A percentile compares a stretch with the other conserved stretches of the same genome.
These are phyloP conservation scores for Holothuria scabra DNA, from an alignment of 53 echinoderm and acorn worm species.

Conservation along the genomic window DNA sequence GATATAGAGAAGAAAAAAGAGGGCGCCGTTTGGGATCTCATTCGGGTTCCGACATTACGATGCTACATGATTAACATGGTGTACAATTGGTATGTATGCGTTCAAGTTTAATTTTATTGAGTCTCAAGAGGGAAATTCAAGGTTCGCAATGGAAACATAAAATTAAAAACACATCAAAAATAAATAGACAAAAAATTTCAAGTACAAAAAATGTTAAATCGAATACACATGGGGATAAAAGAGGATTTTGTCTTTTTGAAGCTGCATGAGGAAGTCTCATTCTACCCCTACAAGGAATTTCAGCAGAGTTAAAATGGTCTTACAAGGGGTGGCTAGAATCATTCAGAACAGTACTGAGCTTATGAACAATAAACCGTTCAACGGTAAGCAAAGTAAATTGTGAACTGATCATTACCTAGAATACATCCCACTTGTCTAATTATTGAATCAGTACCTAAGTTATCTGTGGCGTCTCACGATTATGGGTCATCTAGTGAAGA, in stretches of 20 bases:
- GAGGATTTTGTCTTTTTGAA: neutral
- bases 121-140: neutral
- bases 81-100: conserved; percentile 5
- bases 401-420: too few relatives aligned
- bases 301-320: neutral
- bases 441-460: too few relatives aligned
- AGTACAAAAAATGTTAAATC: neutral
- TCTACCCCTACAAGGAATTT: neutral
- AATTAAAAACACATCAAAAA: too few relatives aligned
- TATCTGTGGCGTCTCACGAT: too few relatives aligned
- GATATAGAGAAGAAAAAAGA: neutral
- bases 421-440: too few relatives aligned
- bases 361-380: too few relatives aligned
- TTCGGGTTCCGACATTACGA: neutral
- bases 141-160: too few relatives aligned
- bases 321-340: too few relatives aligned
- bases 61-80: conserved; percentile 3
- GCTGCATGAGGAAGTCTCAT: too few relatives aligned
- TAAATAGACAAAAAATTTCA: neutral
- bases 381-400: too few relatives aligned
- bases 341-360: too few relatives aligned
- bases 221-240: neutral
- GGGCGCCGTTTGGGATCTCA: neutral
- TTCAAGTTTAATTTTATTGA: neutral
- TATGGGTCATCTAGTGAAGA: too few relatives aligned